These are phyloP conservation scores for Myrmecobius fasciatus DNA, from an alignment of 2,113 vertebrate genomes.

Conservation along the genomic window DNA sequence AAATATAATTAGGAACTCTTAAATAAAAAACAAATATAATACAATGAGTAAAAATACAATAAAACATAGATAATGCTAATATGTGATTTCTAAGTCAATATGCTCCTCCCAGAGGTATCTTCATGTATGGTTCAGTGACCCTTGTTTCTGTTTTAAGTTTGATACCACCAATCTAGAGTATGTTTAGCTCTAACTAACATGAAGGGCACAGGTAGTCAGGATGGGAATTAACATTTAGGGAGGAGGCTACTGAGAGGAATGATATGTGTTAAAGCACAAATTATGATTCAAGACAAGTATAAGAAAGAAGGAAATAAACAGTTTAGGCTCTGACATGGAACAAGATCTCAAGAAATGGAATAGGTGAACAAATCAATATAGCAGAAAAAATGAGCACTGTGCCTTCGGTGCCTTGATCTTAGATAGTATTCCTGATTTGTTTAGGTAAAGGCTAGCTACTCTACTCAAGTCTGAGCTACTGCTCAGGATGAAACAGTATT, in stretches of 20 bases:
- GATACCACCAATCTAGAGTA: not conserved
- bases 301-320: constrained; percentile 16
- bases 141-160: not conserved
- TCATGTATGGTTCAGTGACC: not conserved
- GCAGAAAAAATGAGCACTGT: not conserved
- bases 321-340: not conserved
- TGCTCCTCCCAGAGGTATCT: not conserved
- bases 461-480: constrained; percentile 33
- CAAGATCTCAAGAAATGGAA: not conserved
- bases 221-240: not conserved
- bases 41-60: not conserved
- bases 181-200: no score
- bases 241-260: constrained; percentile 17
- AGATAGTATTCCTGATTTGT: not conserved
- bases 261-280: not conserved
- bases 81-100: not conserved
- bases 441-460: not conserved
- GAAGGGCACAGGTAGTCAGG: not conserved
- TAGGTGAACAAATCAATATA: not conserved
- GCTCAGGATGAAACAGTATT: not conserved
- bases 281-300: not conserved
- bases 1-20: not conserved
- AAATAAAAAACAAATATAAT: not conserved
- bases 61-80: not conserved
- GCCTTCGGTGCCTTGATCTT: constrained; percentile 4